phyloP scores from a whole-genome alignment of 2,888 invertebrate genomes.

The Myopa tessellatipennis region DNA sequence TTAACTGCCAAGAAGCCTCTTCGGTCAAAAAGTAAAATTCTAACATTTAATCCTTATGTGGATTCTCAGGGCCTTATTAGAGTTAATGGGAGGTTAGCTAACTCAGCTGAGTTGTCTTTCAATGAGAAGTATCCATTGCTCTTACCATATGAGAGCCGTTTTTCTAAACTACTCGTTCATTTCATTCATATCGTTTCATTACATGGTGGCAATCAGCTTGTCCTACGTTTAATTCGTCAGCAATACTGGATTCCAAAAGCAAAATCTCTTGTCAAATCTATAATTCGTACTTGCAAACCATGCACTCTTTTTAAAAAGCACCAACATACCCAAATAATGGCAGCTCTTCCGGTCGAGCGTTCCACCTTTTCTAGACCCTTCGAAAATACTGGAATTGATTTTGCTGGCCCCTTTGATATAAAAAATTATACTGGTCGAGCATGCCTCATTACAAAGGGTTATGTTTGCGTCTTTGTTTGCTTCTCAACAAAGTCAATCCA shows the following conservation, averaged over 20 bases:
- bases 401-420: neutral
- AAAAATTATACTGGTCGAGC: neutral
- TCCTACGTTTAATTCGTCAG: neutral
- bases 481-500: neutral
- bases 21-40: neutral
- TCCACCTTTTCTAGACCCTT: neutral
- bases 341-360: neutral
- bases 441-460: neutral
- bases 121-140: neutral
- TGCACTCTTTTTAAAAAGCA: neutral
- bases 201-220: slow-evolving; percentile 15
- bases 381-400: neutral
- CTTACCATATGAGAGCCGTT: neutral
- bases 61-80: neutral
- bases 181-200: neutral
- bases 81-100: slow-evolving; percentile 16
- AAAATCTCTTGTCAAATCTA: neutral
- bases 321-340: neutral
- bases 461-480: neutral
- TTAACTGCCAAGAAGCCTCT: neutral
- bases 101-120: neutral
- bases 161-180: neutral
- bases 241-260: slow-evolving; percentile 14
- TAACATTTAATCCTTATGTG: neutral
- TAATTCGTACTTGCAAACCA: neutral